phyloP scores from a whole-genome alignment of 1,140 invertebrate genomes.

The Araneus ventricosus region DNA sequence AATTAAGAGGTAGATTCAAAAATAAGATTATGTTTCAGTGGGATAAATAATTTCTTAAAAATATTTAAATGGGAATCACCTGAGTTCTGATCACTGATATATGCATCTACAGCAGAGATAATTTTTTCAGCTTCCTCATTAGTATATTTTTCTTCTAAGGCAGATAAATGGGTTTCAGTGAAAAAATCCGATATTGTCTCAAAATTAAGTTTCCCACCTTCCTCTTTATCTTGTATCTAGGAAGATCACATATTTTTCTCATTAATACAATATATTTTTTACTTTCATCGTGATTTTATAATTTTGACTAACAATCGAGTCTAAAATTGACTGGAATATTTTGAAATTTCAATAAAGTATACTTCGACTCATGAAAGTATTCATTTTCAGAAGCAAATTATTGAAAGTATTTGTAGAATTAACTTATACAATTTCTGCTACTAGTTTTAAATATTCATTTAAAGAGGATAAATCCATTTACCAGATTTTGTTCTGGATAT shows the following conservation, averaged over 20 bases:
- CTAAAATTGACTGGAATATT: not conserved
- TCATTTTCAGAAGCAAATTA: too few relatives aligned
- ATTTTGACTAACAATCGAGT: not conserved
- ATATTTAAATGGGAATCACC: not conserved
- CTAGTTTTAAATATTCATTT: too few relatives aligned
- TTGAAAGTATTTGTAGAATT: too few relatives aligned
- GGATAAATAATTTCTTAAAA: not conserved
- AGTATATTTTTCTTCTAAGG: not conserved
- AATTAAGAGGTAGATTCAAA: too few relatives aligned
- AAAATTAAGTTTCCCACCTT: not conserved
- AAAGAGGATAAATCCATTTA: too few relatives aligned
- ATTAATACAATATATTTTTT: not conserved
- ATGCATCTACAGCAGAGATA: not conserved
- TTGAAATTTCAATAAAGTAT: not conserved
- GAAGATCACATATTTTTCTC: not conserved
- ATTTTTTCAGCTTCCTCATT: conserved; percentile 2
- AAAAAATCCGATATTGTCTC: not conserved
- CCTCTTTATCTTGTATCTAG: not conserved
- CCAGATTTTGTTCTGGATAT: too few relatives aligned
- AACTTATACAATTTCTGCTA: too few relatives aligned
- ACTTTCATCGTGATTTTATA: not conserved
- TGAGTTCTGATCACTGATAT: not conserved
- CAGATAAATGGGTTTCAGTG: not conserved
- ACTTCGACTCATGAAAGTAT: not conserved
- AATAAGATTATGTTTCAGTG: not conserved